phyloP scores from a whole-genome alignment of 2,113 vertebrate species.

The Galemys pyrenaicus region DNA sequence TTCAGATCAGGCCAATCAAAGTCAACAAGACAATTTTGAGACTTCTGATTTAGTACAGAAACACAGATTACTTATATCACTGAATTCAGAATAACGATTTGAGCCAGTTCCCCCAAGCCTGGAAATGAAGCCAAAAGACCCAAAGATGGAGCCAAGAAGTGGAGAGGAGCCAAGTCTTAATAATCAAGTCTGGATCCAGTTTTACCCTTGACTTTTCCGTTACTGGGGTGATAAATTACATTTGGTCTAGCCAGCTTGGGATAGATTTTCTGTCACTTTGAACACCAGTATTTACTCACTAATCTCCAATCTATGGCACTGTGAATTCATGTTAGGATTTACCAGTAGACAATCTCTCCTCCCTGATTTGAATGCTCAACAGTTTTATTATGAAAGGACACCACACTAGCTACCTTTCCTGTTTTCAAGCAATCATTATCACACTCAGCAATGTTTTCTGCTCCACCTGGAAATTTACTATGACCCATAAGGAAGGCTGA shows the following conservation, averaged over 20 bases:
- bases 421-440: not conserved
- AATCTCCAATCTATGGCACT: not conserved
- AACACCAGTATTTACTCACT: not conserved
- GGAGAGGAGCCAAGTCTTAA: not conserved
- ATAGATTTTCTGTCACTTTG: constrained; percentile 6
- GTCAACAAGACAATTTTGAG: not conserved
- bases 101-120: not conserved
- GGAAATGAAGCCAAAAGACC: not conserved
- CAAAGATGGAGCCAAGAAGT: not conserved
- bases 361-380: not conserved
- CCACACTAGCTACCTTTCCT: not conserved
- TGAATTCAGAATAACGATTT: not conserved
- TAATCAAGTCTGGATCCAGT: not conserved
- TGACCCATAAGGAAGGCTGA: not conserved
- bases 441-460: not conserved
- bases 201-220: not conserved
- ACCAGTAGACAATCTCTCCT: not conserved
- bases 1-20: not conserved
- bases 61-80: not conserved
- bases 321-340: not conserved
- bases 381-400: not conserved
- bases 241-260: not conserved
- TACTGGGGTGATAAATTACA: not conserved
- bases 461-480: not conserved
- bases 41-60: not conserved